Base-by-base conservation (phyloP, 2,888 invertebrate species). In the Saturnia japonica region DNA sequence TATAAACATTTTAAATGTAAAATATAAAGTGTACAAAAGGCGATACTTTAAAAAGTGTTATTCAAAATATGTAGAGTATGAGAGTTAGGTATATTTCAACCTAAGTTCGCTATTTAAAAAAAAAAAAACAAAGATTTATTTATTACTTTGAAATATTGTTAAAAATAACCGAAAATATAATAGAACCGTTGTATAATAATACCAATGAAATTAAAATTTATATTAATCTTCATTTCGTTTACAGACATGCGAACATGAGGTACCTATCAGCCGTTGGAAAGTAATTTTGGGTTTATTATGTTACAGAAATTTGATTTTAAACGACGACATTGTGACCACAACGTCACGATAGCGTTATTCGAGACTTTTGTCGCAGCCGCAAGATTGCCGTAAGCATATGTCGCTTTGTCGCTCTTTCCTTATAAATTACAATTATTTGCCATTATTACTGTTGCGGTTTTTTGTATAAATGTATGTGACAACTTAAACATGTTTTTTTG, bases 371-470 rank as follows among this genome's bases (percentile, higher is more conserved):
- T 80, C 81, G 80, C 82, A 75, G 83, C 90, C 90, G 83, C 90
- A 92, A 88, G 86, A 91, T 91, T 88, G 93, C 93, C 89, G 88
- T 88, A 83, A 91, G 93, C 93, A 93, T 91, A 91, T 94, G 93
- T 91, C 92, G 88, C 85, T 86, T 91, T 91, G 91, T 89, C 93
- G 92, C 91, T 91, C 86, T 90, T 92, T 87, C 85, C 82, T 73
- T 83, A 83, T 84, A 88, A 91, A 90, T 89, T 89, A 89, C 86
- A 91, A 90, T 93, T 91, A 90, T 88, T 85, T 85, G 82, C 80
- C 84, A 83, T 85, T 85, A 85, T 86, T 89, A 88, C 87, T 86
- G 82, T 83, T 93, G 93, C 82, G 93, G 93, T 93, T 81, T 74
- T 1, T 54, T n/a, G 67, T 7, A 43, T 6, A 8, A 62, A 64